phyloP scores from a whole-genome alignment of 2,797 vertebrate genomes.

The Rhabdophis nuchalis region DNA sequence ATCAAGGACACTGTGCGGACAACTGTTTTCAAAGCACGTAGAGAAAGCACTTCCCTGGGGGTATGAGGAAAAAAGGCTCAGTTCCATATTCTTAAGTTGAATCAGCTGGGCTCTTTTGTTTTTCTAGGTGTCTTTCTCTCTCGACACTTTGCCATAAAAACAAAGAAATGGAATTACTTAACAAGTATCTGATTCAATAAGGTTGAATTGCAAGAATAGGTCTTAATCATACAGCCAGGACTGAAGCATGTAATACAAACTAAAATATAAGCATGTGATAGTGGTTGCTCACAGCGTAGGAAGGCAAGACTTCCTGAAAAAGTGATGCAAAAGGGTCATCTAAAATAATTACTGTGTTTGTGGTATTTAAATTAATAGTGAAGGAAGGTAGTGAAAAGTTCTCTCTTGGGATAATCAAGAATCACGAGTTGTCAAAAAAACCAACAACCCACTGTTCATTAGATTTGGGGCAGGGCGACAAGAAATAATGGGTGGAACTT shows the following conservation, averaged over 20 bases:
- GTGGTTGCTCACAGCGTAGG: background rate
- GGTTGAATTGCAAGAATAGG: conserved; percentile 25
- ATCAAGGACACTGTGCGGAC: background rate
- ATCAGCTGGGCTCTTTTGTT: background rate
- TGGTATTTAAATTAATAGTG: background rate
- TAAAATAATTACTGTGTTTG: background rate
- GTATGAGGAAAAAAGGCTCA: background rate
- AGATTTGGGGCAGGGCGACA: too few species aligned
- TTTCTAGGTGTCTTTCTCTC: conserved; percentile 26
- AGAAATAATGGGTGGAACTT: too few species aligned
- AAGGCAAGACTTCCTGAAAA: background rate
- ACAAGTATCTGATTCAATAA: background rate
- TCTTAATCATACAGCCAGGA: background rate
- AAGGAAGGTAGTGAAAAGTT: background rate
- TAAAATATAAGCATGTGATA: background rate
- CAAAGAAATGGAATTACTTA: background rate
- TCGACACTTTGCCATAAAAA: background rate
- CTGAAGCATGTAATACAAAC: background rate
- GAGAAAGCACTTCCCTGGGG: background rate
- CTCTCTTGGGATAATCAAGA: background rate
- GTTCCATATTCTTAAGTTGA: conserved; percentile 4
- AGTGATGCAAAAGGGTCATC: background rate
- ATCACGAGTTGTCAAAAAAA: background rate
- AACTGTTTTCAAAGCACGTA: background rate
- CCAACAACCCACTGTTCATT: background rate